Evolutionary conservation across 2,797 vertebrate species (phyloP).

Genomic region (Nannoperca obscura): DNA sequence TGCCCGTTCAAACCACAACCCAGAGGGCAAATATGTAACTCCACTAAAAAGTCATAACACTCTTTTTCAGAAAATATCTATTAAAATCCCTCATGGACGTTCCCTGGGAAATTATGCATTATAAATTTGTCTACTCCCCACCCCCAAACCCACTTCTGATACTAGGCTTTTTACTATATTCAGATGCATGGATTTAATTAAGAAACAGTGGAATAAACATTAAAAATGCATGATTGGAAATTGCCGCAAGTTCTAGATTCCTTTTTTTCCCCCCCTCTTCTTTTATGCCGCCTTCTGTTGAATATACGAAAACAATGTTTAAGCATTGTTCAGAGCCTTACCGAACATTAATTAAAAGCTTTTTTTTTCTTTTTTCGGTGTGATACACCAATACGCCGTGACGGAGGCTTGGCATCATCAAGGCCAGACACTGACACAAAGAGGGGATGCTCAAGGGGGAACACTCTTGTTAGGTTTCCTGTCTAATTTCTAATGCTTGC

Average conservation of each 20-base stretch:
- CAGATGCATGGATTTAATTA: conserved; percentile 92
- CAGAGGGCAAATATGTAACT: conserved; percentile 60
- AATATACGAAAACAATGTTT: conserved; percentile 77
- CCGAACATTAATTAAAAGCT: conserved; percentile 68
- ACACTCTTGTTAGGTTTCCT: conserved; percentile 43
- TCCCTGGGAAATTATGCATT: conserved; percentile 74
- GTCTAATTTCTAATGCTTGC: conserved; percentile 45
- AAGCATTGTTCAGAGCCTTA: conserved; percentile 59
- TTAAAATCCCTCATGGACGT: conserved; percentile 59
- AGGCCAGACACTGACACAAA: conserved; percentile 48
- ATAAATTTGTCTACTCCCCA: conserved; percentile 55
- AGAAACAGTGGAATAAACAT: conserved; percentile 87
- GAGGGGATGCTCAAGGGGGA: conserved; percentile 49
- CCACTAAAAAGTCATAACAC: conserved; percentile 60
- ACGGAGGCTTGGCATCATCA: conserved; percentile 41
- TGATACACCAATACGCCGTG: conserved; percentile 28
- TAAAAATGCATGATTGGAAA: conserved; percentile 89
- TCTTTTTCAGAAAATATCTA: conserved; percentile 54
- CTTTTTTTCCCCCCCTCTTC: conserved; percentile 20
- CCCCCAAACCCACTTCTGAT: conserved; percentile 58
- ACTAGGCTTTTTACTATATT: conserved; percentile 73
- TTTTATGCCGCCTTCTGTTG: conserved; percentile 52
- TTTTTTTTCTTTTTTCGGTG: not conserved
- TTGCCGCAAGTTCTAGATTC: conserved; percentile 77
- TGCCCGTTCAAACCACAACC: conserved; percentile 5